A percentile compares a stretch with the other conserved stretches of the same genome.
Conservation (phyloP, 2,113 vertebrate species). For the Uria lomvia region DNA sequence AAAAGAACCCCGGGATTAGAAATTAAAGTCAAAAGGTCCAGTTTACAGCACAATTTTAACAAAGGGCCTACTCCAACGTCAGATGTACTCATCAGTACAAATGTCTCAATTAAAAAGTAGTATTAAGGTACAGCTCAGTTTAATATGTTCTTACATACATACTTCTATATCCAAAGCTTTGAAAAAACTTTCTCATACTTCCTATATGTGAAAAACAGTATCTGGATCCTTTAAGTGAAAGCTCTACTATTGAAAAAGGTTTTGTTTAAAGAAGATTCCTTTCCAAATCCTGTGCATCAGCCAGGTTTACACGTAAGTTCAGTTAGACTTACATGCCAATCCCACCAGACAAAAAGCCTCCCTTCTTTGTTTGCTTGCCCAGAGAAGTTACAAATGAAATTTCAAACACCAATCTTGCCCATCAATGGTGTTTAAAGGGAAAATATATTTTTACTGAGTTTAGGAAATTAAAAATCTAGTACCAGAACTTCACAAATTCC, state of each 20-base stretch:
- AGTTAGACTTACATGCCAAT: background rate
- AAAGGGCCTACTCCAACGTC: background rate
- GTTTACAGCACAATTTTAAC: conserved; percentile 5
- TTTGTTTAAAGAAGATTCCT: background rate
- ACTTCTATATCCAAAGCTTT: background rate
- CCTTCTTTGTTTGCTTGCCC: background rate
- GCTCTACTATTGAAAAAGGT: background rate
- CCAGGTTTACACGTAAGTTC: background rate
- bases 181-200: background rate
- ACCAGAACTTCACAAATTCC: background rate
- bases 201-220: background rate
- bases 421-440: background rate
- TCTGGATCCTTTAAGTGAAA: background rate
- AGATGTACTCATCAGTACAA: background rate
- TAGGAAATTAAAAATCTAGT: background rate
- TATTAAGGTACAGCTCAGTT: background rate
- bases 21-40: background rate
- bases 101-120: background rate
- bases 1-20: conserved; percentile 43
- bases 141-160: background rate
- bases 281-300: background rate
- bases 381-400: background rate
- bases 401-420: background rate
- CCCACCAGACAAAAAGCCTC: background rate
- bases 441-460: background rate